phyloP scores from a whole-genome alignment of 2,113 vertebrate species.

The Heliornis fulica region DNA sequence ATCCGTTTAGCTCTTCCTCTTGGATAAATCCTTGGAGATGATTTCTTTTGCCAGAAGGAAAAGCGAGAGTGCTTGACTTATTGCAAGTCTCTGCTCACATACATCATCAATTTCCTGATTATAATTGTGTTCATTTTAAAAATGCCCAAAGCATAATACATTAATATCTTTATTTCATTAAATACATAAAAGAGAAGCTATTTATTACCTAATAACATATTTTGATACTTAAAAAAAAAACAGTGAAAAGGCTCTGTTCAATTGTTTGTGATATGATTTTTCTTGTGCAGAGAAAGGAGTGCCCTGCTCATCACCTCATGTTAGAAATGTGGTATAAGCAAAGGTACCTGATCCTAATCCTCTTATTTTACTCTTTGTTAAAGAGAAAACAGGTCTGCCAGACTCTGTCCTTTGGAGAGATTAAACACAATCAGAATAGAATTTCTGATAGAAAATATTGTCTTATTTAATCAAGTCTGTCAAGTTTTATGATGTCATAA shows the following conservation, averaged over 20 bases:
- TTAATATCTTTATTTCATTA: slow-evolving; percentile 51
- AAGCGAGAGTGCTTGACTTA: not conserved
- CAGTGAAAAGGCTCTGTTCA: not conserved
- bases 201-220: slow-evolving; percentile 1
- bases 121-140: slow-evolving; percentile 24
- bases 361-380: not conserved
- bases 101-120: slow-evolving; percentile 41
- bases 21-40: slow-evolving; percentile 37
- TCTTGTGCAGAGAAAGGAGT: not conserved
- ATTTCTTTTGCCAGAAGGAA: slow-evolving; percentile 35
- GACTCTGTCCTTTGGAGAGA: not conserved
- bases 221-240: not conserved
- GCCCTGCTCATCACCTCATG: not conserved
- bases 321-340: not conserved
- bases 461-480: slow-evolving; percentile 18
- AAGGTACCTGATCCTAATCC: not conserved
- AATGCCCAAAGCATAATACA: slow-evolving; percentile 19
- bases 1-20: slow-evolving; percentile 22
- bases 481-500: slow-evolving; percentile 17
- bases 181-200: not conserved
- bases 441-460: not conserved
- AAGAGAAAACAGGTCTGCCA: not conserved
- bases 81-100: not conserved
- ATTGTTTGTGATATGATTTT: not conserved
- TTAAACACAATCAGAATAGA: not conserved